A percentile compares a stretch with the other conserved stretches of the same genome.
phyloP scores from a whole-genome alignment of 2,113 vertebrate genomes.

The Elephantulus edwardii region DNA sequence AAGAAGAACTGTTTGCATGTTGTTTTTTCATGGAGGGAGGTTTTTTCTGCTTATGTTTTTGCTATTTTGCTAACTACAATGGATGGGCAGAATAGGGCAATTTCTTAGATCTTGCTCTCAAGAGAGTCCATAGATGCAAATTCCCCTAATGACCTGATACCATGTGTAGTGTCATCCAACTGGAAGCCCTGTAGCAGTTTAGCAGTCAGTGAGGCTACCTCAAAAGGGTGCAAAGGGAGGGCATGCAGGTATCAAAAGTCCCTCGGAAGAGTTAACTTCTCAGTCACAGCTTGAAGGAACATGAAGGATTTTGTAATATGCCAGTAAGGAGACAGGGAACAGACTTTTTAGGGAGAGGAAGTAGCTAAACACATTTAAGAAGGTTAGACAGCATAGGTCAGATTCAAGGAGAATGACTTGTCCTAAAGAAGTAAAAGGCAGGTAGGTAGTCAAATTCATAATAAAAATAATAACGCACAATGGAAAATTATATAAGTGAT shows the following conservation, averaged over 20 bases:
- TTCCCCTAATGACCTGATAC: not conserved
- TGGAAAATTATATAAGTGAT: no score
- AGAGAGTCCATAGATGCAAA: not conserved
- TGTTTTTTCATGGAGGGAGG: no score
- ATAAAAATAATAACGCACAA: no score
- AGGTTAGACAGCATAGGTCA: not conserved
- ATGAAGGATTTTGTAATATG: not conserved
- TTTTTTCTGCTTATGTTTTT: no score
- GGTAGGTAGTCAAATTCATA: not conserved
- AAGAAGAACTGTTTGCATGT: not conserved
- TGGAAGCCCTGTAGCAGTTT: not conserved
- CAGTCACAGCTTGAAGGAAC: not conserved
- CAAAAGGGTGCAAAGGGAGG: not conserved
- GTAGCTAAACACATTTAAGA: not conserved
- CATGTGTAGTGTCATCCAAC: not conserved
- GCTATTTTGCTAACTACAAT: not conserved
- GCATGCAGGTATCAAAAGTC: not conserved
- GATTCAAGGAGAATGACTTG: no score
- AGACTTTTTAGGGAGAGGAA: not conserved
- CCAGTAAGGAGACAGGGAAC: not conserved
- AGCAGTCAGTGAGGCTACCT: not conserved
- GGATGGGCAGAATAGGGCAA: not conserved
- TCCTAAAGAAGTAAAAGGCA: not conserved
- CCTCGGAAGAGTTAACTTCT: not conserved
- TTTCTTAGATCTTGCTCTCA: not conserved